A percentile compares a stretch with the other conserved stretches of the same genome.
Evolutionary conservation across 2,888 invertebrate species (phyloP).

Genomic region (Sphaeridia pumilis): DNA sequence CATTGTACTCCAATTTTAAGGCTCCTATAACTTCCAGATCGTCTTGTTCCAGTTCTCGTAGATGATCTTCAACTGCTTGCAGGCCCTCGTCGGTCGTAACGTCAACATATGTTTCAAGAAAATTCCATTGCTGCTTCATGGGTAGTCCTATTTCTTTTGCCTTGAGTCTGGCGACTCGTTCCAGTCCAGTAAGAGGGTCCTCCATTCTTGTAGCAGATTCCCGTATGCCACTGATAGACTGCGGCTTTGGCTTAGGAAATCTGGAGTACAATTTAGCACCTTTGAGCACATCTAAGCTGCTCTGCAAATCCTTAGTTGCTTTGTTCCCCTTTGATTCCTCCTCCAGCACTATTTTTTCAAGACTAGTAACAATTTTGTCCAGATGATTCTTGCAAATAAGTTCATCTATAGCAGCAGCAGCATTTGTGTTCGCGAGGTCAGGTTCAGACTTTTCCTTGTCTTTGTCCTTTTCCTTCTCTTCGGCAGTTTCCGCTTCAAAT

Average conservation of each 20-base stretch:
- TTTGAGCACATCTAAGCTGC: constrained; percentile 8
- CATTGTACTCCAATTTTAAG: no score
- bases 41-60: constrained; percentile 39
- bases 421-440: no score
- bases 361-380: constrained; percentile 6
- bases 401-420: not conserved
- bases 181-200: constrained; percentile 79
- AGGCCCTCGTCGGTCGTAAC: constrained; percentile 63
- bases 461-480: not conserved
- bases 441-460: not conserved
- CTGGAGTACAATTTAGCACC: constrained; percentile 10
- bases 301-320: constrained; percentile 1
- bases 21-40: no score
- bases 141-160: constrained; percentile 59
- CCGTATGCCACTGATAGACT: constrained; percentile 39
- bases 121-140: constrained; percentile 92
- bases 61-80: constrained; percentile 57
- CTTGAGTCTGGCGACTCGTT: constrained; percentile 61
- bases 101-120: constrained; percentile 69
- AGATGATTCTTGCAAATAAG: constrained; percentile 2
- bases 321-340: constrained; percentile 1
- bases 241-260: constrained; percentile 12
- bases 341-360: constrained; percentile 3
- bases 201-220: constrained; percentile 42
- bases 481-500: constrained; percentile 6